A percentile compares a stretch with the other conserved stretches of the same genome.
These are phyloP conservation scores for Melanaphis sacchari DNA, from an alignment of 1,140 invertebrate species.

Conservation along the genomic window DNA sequence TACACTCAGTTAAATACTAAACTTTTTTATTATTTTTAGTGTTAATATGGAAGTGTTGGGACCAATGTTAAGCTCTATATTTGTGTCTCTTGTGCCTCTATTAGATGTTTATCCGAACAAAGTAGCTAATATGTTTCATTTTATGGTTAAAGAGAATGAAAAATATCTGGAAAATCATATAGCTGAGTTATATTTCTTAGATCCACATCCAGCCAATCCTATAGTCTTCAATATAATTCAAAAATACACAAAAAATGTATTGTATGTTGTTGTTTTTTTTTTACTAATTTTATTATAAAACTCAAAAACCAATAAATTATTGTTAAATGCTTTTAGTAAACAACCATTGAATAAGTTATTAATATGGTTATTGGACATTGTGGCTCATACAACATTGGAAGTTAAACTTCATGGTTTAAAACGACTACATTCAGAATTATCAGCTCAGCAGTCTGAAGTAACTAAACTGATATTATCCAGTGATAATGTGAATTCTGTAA, in stretches of 20 bases:
- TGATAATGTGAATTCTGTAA: slow-evolving; percentile 60
- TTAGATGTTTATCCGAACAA: slow-evolving; percentile 72
- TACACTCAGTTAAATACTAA: background rate
- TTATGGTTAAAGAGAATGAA: slow-evolving; percentile 79
- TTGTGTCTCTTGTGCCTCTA: slow-evolving; percentile 80
- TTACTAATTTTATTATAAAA: background rate
- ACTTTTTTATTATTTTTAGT: slow-evolving; percentile 64
- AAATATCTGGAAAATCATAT: slow-evolving; percentile 72
- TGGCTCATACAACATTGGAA: slow-evolving; percentile 80
- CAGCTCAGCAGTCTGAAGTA: slow-evolving; percentile 65
- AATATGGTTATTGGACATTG: slow-evolving; percentile 74
- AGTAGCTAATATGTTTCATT: slow-evolving; percentile 80
- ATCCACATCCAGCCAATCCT: slow-evolving; percentile 73
- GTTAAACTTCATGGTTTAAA: slow-evolving; percentile 75
- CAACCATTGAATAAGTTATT: slow-evolving; percentile 62
- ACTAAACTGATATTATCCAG: slow-evolving; percentile 56
- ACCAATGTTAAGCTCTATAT: slow-evolving; percentile 80
- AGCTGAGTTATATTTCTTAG: slow-evolving; percentile 84
- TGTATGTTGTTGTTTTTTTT: slow-evolving; percentile 28
- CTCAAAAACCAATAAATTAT: background rate
- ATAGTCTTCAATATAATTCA: slow-evolving; percentile 72
- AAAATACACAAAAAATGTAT: slow-evolving; percentile 63
- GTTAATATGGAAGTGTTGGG: slow-evolving; percentile 78
- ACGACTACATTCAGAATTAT: slow-evolving; percentile 75
- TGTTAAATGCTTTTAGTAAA: slow-evolving; percentile 37